Evolutionary conservation across 2,888 invertebrate genomes (phyloP).

Genomic region (Lumbricus terrestris): DNA sequence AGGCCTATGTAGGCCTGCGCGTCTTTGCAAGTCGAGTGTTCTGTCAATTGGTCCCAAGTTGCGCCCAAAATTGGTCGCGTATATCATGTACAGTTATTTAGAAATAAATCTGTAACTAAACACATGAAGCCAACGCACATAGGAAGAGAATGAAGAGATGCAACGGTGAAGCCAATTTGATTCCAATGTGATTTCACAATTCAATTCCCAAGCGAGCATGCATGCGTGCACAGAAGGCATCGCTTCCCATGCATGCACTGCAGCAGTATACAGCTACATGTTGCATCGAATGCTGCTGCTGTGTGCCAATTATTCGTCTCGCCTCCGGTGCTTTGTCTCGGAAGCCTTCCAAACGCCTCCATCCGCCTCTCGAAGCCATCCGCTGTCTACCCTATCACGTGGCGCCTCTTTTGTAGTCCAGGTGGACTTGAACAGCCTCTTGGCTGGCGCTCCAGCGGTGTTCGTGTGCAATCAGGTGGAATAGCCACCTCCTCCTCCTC

Average conservation of each 20-base stretch:
- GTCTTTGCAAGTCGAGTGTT: too few species aligned
- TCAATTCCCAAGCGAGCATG: not conserved
- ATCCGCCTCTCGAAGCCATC: not conserved
- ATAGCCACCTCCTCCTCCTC: not conserved
- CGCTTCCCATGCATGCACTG: not conserved
- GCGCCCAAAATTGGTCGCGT: too few species aligned
- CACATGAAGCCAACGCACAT: too few species aligned
- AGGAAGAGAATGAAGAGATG: too few species aligned
- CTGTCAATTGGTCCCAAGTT: too few species aligned
- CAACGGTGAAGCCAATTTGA: not conserved
- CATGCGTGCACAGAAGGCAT: not conserved
- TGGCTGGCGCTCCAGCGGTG: not conserved
- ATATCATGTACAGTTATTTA: too few species aligned
- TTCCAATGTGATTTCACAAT: not conserved
- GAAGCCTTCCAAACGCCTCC: not conserved
- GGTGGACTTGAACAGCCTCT: not conserved
- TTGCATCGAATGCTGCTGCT: not conserved
- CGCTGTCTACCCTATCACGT: conserved; percentile 3
- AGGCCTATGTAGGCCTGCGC: too few species aligned
- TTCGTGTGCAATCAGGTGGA: not conserved
- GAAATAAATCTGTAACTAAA: too few species aligned
- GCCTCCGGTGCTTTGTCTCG: not conserved
- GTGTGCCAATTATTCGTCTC: not conserved
- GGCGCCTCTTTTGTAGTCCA: not conserved
- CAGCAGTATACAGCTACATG: too few species aligned